Conservation (phyloP, 1,140 invertebrate genomes). For the Triops cancriformis region DNA sequence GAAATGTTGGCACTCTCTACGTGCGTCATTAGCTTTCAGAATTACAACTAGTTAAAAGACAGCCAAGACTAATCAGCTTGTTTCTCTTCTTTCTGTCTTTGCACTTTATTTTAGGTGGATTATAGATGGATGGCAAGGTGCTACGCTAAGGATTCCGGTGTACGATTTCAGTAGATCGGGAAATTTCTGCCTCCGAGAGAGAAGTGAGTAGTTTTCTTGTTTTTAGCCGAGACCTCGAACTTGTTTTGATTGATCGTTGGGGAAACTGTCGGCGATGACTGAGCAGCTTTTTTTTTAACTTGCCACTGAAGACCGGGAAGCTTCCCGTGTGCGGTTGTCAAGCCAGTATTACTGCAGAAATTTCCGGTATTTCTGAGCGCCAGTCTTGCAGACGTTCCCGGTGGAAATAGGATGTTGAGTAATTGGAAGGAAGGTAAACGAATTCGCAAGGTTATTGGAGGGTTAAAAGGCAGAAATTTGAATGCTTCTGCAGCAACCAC, state of each 20-base stretch:
- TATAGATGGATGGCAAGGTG: too few relatives aligned
- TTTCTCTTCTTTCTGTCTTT: background rate
- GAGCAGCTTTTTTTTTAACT: background rate
- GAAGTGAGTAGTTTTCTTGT: too few relatives aligned
- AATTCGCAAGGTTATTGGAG: too few relatives aligned
- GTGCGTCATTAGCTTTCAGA: background rate
- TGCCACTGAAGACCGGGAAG: background rate
- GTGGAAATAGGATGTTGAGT: too few relatives aligned
- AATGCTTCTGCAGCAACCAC: too few relatives aligned
- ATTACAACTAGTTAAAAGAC: background rate
- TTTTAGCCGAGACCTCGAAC: background rate
- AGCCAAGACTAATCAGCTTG: background rate
- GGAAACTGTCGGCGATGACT: background rate
- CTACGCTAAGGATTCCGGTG: too few relatives aligned
- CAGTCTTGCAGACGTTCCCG: background rate
- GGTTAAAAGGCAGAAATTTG: too few relatives aligned
- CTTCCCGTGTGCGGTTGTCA: background rate
- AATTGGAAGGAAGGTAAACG: too few relatives aligned
- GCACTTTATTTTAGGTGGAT: too few relatives aligned
- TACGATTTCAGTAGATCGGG: too few relatives aligned
- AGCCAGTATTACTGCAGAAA: background rate
- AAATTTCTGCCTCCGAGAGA: too few relatives aligned
- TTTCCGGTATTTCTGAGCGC: background rate
- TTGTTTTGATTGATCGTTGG: background rate
- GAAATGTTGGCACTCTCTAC: background rate